A percentile compares a stretch with the other conserved stretches of the same genome.
Evolutionary conservation across 2,113 vertebrate species (phyloP).

Genomic region (Centrocercus urophasianus): DNA sequence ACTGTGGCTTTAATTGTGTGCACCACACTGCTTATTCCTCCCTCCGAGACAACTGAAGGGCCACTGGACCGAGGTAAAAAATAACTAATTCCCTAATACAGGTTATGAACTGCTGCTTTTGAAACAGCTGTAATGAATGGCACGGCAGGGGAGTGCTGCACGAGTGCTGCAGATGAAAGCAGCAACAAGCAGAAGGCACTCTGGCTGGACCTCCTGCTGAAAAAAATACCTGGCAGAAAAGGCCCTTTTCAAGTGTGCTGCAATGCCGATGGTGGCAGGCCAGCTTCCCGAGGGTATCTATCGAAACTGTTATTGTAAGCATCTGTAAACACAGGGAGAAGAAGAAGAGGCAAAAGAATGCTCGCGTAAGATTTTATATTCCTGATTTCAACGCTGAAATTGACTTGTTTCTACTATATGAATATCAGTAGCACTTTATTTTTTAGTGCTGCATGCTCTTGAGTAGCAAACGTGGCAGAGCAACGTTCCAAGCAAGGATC

Average conservation of each 20-base stretch:
- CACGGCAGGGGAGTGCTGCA: not conserved
- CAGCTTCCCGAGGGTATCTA: not conserved
- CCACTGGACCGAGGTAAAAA: slow-evolving; percentile 29
- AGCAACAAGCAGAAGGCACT: not conserved
- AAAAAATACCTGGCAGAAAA: slow-evolving; percentile 15
- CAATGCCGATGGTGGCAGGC: not conserved
- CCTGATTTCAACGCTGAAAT: not conserved
- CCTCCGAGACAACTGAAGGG: not conserved
- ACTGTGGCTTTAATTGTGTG: not conserved
- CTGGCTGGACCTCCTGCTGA: not conserved
- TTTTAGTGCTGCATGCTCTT: not conserved
- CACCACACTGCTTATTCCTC: not conserved
- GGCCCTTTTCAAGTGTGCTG: not conserved
- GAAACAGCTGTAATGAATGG: slow-evolving; percentile 20
- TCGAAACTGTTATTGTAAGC: slow-evolving; percentile 33
- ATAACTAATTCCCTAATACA: slow-evolving; percentile 17
- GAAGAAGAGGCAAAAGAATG: not conserved
- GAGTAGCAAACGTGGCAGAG: not conserved
- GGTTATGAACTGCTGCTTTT: slow-evolving; percentile 16
- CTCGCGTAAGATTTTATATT: not conserved
- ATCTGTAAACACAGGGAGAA: slow-evolving; percentile 7
- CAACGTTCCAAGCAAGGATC: not conserved
- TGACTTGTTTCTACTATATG: slow-evolving; percentile 4
- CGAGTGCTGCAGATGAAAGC: accelerated
- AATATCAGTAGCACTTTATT: not conserved